phyloP scores from a whole-genome alignment of 2,888 invertebrate genomes.

The Brachynemurus nebulosus region DNA sequence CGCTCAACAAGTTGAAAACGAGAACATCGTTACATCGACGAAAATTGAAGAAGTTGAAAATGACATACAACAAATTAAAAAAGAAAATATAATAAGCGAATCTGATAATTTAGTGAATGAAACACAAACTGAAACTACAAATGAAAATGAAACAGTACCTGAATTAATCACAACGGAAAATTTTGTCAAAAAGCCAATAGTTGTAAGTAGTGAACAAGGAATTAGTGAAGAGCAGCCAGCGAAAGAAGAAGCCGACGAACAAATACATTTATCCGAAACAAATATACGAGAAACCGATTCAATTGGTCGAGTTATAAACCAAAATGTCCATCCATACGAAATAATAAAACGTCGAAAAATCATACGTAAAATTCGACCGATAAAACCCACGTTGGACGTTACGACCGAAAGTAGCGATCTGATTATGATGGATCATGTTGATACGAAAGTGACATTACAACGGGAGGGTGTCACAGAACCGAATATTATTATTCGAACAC shows the following conservation, averaged over 20 bases:
- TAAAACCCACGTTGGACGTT: conserved; percentile 7
- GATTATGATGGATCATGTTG: conserved; percentile 1
- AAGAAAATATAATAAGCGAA: background rate
- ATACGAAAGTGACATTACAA: conserved; percentile 4
- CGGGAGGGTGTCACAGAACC: conserved; percentile 19
- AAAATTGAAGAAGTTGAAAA: too few species aligned
- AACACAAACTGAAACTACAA: background rate
- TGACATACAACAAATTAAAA: too few species aligned
- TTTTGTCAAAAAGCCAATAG: too few species aligned
- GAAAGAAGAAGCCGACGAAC: conserved; percentile 29
- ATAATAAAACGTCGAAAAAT: conserved; percentile 11
- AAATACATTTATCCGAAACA: conserved; percentile 31
- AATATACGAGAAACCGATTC: conserved; percentile 30
- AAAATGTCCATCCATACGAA: conserved; percentile 6
- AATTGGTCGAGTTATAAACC: conserved; percentile 11
- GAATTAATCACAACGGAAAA: background rate
- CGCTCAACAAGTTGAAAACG: too few species aligned
- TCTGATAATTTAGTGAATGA: background rate
- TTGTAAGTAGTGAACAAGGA: too few species aligned
- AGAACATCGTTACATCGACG: too few species aligned
- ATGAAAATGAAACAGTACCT: background rate
- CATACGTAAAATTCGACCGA: conserved; percentile 11
- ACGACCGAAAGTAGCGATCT: conserved; percentile 6
- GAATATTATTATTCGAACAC: conserved; percentile 23
- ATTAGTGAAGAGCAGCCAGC: too few species aligned